Evolutionary conservation across 2,113 vertebrate species (phyloP).

Genomic region (Phodopus roborovskii): DNA sequence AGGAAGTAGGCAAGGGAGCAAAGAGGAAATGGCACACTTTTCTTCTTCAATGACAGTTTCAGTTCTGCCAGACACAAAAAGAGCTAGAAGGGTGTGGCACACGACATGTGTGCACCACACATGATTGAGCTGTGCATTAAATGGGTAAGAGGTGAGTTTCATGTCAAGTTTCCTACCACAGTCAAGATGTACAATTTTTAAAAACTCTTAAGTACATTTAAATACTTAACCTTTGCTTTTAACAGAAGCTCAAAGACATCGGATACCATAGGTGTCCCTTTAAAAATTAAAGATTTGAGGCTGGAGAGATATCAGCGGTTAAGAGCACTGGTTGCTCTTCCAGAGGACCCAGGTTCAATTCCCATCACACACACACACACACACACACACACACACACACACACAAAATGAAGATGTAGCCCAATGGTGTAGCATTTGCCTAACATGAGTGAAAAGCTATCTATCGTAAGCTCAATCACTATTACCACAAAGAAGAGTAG

Average conservation of each 20-base stretch:
- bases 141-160: not conserved
- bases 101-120: not conserved
- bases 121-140: not conserved
- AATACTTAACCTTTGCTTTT: not conserved
- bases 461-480: not conserved
- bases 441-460: not conserved
- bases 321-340: not conserved
- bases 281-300: not conserved
- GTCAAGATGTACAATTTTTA: not conserved
- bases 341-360: not conserved
- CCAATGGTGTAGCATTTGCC: not conserved
- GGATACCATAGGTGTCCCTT: not conserved
- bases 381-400: not conserved
- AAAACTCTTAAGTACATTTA: not conserved
- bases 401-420: not conserved
- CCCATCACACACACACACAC: not conserved
- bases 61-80: not conserved
- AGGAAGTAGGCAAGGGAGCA: not conserved
- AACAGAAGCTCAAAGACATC: slow-evolving; percentile 8
- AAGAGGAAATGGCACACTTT: not conserved
- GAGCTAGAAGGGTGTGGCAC: not conserved
- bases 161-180: not conserved
- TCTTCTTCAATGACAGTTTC: not conserved
- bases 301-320: not conserved
- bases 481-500: not conserved